Conservation (phyloP, 2,888 invertebrate genomes). For the Pyralis farinalis region DNA sequence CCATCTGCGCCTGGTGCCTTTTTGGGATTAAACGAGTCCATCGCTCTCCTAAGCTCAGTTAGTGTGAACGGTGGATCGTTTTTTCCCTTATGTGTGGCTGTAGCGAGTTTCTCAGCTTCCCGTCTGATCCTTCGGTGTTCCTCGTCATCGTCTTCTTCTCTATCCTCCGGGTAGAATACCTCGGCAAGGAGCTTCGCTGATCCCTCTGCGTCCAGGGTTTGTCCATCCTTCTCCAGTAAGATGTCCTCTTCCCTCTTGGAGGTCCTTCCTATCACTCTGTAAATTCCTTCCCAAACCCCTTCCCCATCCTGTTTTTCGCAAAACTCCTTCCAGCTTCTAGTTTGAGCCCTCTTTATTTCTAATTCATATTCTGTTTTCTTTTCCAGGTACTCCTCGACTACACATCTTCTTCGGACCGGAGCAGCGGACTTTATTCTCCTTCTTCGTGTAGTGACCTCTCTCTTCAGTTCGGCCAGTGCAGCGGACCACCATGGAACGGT, state of each 20-base stretch:
- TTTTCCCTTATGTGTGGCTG: neutral
- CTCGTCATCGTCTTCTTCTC: neutral
- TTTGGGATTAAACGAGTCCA: neutral
- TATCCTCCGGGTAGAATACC: neutral
- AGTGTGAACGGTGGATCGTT: neutral
- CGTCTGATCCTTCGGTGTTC: neutral
- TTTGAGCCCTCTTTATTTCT: neutral
- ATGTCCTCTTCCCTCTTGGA: neutral
- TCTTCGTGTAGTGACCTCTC: slow-evolving; percentile 10
- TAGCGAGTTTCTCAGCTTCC: neutral
- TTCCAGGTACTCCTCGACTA: neutral
- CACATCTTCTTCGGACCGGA: neutral
- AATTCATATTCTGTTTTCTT: neutral
- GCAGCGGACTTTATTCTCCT: slow-evolving; percentile 17
- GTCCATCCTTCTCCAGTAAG: neutral
- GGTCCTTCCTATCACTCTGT: no score
- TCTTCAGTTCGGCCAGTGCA: slow-evolving; percentile 12
- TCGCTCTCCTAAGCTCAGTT: neutral
- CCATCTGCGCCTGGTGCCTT: neutral
- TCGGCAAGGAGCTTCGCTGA: neutral
- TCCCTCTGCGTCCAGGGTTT: neutral
- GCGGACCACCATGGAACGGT: slow-evolving; percentile 21
- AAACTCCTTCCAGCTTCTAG: neutral
- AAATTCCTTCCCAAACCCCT: no score
- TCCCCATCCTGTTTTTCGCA: neutral